A percentile compares a stretch with the other conserved stretches of the same genome.
phyloP scores from a whole-genome alignment of 2,113 vertebrate species.

The Eudorcas thomsonii region DNA sequence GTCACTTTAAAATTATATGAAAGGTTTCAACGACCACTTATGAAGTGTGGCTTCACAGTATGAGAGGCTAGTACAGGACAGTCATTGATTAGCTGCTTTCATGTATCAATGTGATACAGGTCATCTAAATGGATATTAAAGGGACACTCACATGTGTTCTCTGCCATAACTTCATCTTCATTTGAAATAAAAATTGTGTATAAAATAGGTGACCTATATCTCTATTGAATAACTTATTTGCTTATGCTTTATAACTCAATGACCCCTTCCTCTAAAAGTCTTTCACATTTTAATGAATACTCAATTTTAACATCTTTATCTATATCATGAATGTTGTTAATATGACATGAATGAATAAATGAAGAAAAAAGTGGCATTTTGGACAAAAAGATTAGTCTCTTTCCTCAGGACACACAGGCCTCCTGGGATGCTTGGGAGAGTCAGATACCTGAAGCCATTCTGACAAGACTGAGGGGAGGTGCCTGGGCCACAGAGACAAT shows the following conservation, averaged over 20 bases:
- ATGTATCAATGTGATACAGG: background rate
- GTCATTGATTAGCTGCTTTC: background rate
- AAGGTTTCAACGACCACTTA: background rate
- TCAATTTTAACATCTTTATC: background rate
- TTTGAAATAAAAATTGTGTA: background rate
- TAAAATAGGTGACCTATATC: background rate
- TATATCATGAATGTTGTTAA: background rate
- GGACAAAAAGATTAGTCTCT: background rate
- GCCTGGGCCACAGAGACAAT: background rate
- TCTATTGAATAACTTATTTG: background rate
- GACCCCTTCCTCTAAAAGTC: background rate
- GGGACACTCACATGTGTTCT: background rate
- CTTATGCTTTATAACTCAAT: background rate
- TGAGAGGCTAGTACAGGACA: background rate
- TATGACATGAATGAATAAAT: background rate
- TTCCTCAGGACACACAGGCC: background rate
- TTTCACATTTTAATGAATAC: background rate
- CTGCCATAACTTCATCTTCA: background rate
- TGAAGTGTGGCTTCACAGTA: background rate
- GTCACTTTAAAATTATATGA: background rate
- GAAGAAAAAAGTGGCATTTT: background rate
- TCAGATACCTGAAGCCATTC: background rate
- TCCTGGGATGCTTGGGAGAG: background rate
- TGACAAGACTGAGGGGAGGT: background rate
- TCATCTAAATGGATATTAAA: background rate